phyloP scores from a whole-genome alignment of 2,113 vertebrate genomes.

The Lamprotornis superbus region DNA sequence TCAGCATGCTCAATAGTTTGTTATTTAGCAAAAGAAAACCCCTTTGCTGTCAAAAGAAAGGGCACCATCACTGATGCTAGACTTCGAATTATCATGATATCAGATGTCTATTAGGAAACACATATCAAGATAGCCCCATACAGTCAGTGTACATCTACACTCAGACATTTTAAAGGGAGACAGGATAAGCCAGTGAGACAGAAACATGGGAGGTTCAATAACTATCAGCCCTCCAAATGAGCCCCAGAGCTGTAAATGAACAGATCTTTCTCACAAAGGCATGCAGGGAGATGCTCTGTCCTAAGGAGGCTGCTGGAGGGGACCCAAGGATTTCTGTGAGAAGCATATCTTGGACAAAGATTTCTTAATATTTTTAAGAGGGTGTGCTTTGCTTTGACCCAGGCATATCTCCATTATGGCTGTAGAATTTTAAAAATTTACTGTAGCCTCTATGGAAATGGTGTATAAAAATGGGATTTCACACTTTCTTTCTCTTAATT shows the following conservation, averaged over 20 bases:
- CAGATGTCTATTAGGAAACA: not conserved
- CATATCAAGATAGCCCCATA: not conserved
- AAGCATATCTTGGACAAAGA: not conserved
- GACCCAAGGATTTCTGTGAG: not conserved
- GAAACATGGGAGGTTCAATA: not conserved
- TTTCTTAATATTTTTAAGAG: not conserved
- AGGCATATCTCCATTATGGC: not conserved
- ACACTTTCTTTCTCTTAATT: not conserved
- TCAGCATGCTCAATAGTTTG: not conserved
- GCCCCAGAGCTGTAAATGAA: not conserved
- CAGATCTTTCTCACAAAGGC: not conserved
- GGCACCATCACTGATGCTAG: not conserved
- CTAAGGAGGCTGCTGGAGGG: not conserved
- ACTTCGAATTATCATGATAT: not conserved
- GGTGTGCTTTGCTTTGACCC: not conserved
- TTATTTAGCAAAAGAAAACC: not conserved
- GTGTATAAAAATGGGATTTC: not conserved
- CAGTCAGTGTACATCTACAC: rapidly evolving
- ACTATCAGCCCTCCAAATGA: not conserved
- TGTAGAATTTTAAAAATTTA: not conserved
- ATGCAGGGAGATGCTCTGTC: not conserved
- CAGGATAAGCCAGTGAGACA: not conserved
- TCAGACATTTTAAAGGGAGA: not conserved
- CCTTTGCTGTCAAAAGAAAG: not conserved
- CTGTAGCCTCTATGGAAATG: not conserved